Percentiles rank a stretch among this genome's conserved stretches.
Conservation (phyloP, 2,113 vertebrate genomes). For the Ifrita kowaldi region DNA sequence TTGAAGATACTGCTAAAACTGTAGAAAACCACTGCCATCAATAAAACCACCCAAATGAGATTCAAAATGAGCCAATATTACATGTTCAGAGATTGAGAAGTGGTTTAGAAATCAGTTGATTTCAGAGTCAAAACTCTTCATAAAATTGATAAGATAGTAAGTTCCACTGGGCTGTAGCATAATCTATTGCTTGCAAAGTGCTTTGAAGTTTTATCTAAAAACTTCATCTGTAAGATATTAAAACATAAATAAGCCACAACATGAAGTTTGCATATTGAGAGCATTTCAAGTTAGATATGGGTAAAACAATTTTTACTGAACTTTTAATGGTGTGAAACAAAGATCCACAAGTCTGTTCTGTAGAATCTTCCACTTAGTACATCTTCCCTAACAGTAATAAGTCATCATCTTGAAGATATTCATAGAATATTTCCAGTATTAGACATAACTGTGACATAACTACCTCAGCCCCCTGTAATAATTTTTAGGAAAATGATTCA, state of each 20-base stretch:
- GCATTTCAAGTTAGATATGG: neutral
- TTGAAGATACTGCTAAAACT: neutral
- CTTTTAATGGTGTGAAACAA: neutral
- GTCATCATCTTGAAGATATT: neutral
- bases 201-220: neutral
- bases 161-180: neutral
- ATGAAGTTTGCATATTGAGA: neutral
- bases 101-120: neutral
- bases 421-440: neutral
- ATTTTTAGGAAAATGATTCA: neutral
- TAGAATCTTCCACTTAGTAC: neutral
- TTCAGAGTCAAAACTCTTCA: neutral
- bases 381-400: neutral
- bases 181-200: neutral
- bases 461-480: neutral
- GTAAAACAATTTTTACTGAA: neutral
- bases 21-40: neutral
- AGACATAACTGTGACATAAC: neutral
- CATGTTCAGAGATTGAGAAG: neutral
- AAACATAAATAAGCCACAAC: neutral
- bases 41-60: neutral
- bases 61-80: neutral
- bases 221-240: neutral
- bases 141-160: neutral
- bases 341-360: neutral